Base-by-base conservation (phyloP, 2,888 invertebrate genomes). In the Lasioglossum morio region DNA sequence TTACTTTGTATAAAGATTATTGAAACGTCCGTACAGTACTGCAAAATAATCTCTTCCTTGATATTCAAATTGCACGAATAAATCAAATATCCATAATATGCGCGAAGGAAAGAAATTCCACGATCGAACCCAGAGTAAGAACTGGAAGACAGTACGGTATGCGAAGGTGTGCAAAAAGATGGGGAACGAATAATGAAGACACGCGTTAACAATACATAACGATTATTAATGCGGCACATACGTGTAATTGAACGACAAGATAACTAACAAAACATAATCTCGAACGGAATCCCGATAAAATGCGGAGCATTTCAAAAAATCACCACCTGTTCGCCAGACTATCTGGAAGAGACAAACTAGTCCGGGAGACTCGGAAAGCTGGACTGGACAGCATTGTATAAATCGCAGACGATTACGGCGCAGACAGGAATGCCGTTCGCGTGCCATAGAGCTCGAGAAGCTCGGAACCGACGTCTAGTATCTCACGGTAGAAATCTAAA, bases 401-500 rank as follows among this genome's bases (percentile, higher is more conserved):
- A 83, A 87, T 87, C 73, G 80, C 79, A 63, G 78, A 78, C 84
- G 80, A 86, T 80, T 84, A 85, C 82, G 81, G 63, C 69, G 84
- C 81, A 84, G 77, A 88, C 84, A 79, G 79, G 80, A 79, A 77
- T 79, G 74, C 79, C 57, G 82, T 79, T 90, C 90, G 90, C 88
- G 90, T 90, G 89, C 89, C 90, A 48, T 60, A 73, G 53, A 63
- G 75, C 79, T 81, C 79, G 85, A 81, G 72, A 77, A 82, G 73
- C 79, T 16, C 78, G 60, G 69, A 57, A 43, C 76, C 79, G 72
- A 80, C 77, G 82, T 84, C 79, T 83, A 87, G 85, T 92, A 92
- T 93, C 93, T 91, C 86, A 63, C 88, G 84, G 84, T 88, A 88
- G 88, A 91, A 92, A 93, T 93, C 93, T 92, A 92, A 93, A 92